These are phyloP conservation scores for Pseudocheirus occidentalis DNA, from an alignment of 2,797 vertebrate genomes.

Conservation along the genomic window DNA sequence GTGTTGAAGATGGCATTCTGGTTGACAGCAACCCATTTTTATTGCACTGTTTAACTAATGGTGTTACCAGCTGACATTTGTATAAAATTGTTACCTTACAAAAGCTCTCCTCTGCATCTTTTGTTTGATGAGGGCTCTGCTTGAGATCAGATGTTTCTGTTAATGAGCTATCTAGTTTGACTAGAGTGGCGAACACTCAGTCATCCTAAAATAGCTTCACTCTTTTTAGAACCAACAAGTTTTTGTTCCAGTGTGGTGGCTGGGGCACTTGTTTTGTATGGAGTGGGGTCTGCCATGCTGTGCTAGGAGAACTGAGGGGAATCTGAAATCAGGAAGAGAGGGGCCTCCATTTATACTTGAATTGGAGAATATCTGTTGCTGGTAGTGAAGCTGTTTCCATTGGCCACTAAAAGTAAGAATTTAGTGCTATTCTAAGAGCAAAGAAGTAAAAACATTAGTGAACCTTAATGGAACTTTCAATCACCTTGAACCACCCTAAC, in stretches of 20 bases:
- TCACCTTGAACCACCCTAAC: background rate
- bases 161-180: background rate
- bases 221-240: background rate
- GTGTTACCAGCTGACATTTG: background rate
- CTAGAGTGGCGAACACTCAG: background rate
- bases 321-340: background rate
- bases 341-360: background rate
- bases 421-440: background rate
- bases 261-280: constrained; percentile 31
- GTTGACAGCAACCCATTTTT: background rate
- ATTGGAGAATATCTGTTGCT: constrained; percentile 18
- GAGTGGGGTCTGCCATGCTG: background rate
- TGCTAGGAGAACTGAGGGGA: background rate
- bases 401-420: background rate
- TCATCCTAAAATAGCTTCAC: constrained; percentile 16
- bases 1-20: background rate
- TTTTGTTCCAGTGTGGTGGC: constrained; percentile 22
- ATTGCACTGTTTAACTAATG: background rate
- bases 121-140: background rate
- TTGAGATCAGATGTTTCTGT: background rate
- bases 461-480: constrained; percentile 18
- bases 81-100: background rate
- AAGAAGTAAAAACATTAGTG: background rate
- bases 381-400: background rate
- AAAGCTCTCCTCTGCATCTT: constrained; percentile 1